Conservation (phyloP, 2,113 vertebrate genomes). For the Anas platyrhynchos region DNA sequence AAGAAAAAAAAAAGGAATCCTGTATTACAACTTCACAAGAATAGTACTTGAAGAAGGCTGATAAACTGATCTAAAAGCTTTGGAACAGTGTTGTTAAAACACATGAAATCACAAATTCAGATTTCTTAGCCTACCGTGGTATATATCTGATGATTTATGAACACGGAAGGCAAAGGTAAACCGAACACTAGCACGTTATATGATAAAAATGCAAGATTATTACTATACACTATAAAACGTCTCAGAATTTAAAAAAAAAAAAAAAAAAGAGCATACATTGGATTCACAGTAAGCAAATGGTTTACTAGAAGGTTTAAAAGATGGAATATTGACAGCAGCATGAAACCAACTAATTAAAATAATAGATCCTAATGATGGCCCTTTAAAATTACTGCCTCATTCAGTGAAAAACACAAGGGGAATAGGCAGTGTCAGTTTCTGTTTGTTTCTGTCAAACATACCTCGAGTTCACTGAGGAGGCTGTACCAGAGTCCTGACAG, state of each 20-base stretch:
- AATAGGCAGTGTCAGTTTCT: fast-evolving
- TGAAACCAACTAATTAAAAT: neutral
- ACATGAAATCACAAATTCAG: neutral
- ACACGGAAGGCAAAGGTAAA: neutral
- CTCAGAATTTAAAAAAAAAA: neutral
- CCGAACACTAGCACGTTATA: neutral
- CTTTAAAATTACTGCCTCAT: neutral
- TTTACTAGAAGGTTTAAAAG: neutral
- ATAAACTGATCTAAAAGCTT: neutral
- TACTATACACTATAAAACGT: neutral
- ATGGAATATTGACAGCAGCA: neutral
- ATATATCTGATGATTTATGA: neutral
- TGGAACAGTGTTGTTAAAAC: neutral
- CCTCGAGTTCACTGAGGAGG: neutral
- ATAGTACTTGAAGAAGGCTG: neutral
- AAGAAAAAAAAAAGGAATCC: neutral
- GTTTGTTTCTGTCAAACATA: neutral
- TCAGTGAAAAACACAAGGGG: neutral
- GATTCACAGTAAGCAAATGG: neutral
- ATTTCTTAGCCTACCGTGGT: neutral
- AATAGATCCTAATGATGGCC: fast-evolving
- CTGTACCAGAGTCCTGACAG: neutral
- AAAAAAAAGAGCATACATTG: neutral
- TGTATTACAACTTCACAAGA: neutral
- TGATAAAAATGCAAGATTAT: neutral